These are phyloP conservation scores for Arrhopalites spinosus DNA, from an alignment of 2,888 invertebrate genomes.

Conservation along the genomic window DNA sequence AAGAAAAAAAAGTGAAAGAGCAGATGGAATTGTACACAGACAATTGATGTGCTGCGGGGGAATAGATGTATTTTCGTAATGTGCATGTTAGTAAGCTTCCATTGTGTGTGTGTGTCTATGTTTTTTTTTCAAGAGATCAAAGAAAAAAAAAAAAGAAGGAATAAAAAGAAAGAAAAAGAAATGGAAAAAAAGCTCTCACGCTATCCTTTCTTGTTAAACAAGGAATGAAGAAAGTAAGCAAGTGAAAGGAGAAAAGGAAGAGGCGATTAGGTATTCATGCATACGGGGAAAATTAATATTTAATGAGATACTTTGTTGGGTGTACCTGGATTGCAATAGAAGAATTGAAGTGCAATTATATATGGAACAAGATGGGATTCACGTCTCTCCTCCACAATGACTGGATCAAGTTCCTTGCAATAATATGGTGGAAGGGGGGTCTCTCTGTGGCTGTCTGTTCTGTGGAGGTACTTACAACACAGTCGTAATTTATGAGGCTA, in stretches of 20 bases:
- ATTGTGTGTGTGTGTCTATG: slow-evolving; percentile 14
- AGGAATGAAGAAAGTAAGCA: neutral
- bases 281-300: slow-evolving; percentile 26
- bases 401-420: slow-evolving; percentile 13
- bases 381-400: slow-evolving; percentile 15
- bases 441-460: neutral
- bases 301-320: slow-evolving; percentile 24
- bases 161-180: neutral
- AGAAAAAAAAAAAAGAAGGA: neutral
- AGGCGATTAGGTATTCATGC: neutral
- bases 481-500: neutral
- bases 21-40: neutral
- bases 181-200: slow-evolving; percentile 20
- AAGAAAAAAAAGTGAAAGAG: slow-evolving; percentile 4
- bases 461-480: neutral
- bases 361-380: slow-evolving; percentile 24
- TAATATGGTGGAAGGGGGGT: neutral
- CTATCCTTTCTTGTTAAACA: slow-evolving; percentile 11
- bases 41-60: slow-evolving; percentile 25
- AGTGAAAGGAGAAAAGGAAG: neutral
- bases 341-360: slow-evolving; percentile 30
- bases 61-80: slow-evolving; percentile 22
- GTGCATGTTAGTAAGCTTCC: slow-evolving; percentile 15
- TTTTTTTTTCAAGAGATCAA: slow-evolving; percentile 3
- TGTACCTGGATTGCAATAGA: slow-evolving; percentile 27